Base-by-base conservation (phyloP, 2,797 vertebrate species). In the Neosilurus mollespiculum region DNA sequence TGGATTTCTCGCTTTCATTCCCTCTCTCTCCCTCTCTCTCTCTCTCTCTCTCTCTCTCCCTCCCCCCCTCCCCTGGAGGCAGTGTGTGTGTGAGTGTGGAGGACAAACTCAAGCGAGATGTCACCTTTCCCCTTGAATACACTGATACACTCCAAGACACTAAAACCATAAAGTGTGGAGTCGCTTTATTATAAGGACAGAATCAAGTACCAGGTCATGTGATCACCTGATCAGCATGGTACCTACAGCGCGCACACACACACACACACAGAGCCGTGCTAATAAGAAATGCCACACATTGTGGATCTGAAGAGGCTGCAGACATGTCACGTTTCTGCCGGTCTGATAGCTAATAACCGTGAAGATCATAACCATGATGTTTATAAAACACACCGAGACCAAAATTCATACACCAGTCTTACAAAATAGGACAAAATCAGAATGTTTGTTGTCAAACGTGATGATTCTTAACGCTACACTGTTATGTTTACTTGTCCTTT, bases 21-120 rank as follows among this genome's bases (percentile, higher is more conserved):
- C 18, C 81, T 77, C 72, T 66, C n/a, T 49, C 5, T 53, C 37
- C 6, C 37, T 43, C 37, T 43, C 37, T 43, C 37, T 2, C 6
- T 43, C 6, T 43, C 37, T 43, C 37, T 43, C 37, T 43, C 37
- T 43, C 37, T 43, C 37, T 43, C 37, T 43, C 37, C 6, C 37
- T 43, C 37, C 6, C 37, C n/a, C n/a, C n/a, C 34, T 56, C 43
- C 43, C 26, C 22, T 20, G 61, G 61, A 79, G 59, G 58, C 61
- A 18, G 61, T 56, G 62, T 66, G 81, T 86, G 80, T 54, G 53
- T 78, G 78, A 84, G 75, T 58, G 51, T 72, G 80, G 49, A 84
- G 82, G 75, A 86, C 84, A 82, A 87, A 82, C 73, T 37, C 64
- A 2, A 66, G 43, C 37, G 24, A 73, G 59, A 80, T 71, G 20